phyloP scores from a whole-genome alignment of 2,888 invertebrate genomes.

The Sipha maydis region DNA sequence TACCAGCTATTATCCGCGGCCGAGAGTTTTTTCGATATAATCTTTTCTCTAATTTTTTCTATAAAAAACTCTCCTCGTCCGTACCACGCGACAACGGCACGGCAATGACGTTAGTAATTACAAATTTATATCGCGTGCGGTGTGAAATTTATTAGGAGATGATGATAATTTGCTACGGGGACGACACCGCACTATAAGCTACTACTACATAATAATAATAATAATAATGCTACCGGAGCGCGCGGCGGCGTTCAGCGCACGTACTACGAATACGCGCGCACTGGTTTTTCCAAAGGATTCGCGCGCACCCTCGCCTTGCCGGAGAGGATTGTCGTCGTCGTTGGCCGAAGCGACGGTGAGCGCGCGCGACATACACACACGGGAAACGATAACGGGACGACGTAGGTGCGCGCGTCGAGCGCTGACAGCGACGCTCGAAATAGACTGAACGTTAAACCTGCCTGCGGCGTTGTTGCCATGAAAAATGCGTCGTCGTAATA shows the following conservation, averaged over 20 bases:
- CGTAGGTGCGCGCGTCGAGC: background rate
- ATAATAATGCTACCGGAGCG: slow-evolving; percentile 17
- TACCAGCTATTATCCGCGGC: background rate
- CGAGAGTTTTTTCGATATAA: background rate
- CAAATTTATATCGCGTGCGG: background rate
- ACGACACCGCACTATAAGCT: background rate
- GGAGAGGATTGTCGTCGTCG: background rate
- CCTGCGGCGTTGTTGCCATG: slow-evolving; percentile 18
- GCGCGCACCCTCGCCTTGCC: slow-evolving; percentile 8
- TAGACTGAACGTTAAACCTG: slow-evolving; percentile 13
- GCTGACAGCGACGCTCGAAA: slow-evolving; percentile 41
- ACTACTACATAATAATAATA: background rate
- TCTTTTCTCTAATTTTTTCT: background rate
- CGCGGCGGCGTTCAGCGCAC: slow-evolving; percentile 26
- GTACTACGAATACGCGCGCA: slow-evolving; percentile 33
- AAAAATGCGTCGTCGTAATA: background rate
- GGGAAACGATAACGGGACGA: background rate
- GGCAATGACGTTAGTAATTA: background rate
- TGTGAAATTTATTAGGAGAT: too few relatives aligned
- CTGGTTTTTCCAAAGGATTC: slow-evolving; percentile 32
- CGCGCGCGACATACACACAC: background rate
- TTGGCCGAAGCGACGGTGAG: background rate
- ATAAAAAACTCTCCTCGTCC: background rate
- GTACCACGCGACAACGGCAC: background rate
- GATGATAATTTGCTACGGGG: background rate